Evolutionary conservation across 1,140 invertebrate genomes (phyloP), one percentile per base, ranked within the genome.

Genomic region (Brachionus plicatilis): DNA sequence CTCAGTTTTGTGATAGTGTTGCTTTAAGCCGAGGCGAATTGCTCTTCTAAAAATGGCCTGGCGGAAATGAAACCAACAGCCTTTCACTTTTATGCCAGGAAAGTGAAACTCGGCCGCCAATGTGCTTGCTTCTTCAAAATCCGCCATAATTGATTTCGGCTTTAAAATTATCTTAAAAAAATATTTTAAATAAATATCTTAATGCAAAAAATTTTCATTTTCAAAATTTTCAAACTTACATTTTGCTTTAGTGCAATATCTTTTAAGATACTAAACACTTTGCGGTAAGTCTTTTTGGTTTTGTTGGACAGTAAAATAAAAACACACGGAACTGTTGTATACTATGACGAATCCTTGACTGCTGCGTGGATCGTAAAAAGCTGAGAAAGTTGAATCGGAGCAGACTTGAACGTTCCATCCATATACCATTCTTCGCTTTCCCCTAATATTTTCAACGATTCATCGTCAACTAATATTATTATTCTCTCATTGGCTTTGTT

Each of bases 21-120:
- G 24, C 47, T 76, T 76, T 50, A 76, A 76, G 20, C 43, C 72
- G 24, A 76, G 1, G 45, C 24, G 9, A 7, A 76, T 43, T 45
- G 72, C 72, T 14, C 47, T 76, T 50, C 72, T 17, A 50, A 76
- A 76, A 24, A 76, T 14, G 20, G 72, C 72, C 47, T 76, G 72
- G 12, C 72, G 65, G 29, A 68, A 68, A 29, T 68, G 65, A 27
- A 68, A 68, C 65, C 65, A 68, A 68, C 65, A 68, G 20, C 72
- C 72, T 47, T 76, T 47, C 24, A 76, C 8, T 47, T 24, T 76
- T 11, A 50, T 14, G 24, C 14, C 47, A 8, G 72, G 72, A 47
- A 76, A 76, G 27, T 76, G 41, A 29, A 33, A 76, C 9, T 20
- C 17, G 17, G 41, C 41, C 9, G 72, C 43, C 1, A 47, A 47